Percentiles rank a stretch among this genome's conserved stretches.
These are phyloP conservation scores for Orthonychiurus folsomi DNA, from an alignment of 2,888 invertebrate genomes.

Conservation along the genomic window DNA sequence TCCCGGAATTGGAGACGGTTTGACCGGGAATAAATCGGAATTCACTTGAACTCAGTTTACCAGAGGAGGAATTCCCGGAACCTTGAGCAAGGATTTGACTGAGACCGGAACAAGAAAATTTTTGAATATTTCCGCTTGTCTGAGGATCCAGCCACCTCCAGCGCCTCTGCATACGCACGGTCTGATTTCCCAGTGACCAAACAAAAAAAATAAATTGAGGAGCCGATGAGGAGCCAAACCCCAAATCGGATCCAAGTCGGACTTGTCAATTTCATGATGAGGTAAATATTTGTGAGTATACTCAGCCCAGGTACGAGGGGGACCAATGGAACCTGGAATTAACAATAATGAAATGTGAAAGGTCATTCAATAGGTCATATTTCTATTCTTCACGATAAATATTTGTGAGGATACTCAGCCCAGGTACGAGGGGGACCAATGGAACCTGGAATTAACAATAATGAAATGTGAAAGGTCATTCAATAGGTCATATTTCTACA, in stretches of 20 bases:
- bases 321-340: conserved; percentile 46
- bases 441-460: conserved; percentile 49
- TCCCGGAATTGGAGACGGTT: background rate
- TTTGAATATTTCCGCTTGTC: conserved; percentile 27
- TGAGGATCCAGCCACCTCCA: conserved; percentile 12
- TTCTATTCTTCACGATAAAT: too few relatives aligned
- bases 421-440: conserved; percentile 47
- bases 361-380: too few relatives aligned
- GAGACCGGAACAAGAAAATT: conserved; percentile 26
- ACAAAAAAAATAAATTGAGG: conserved; percentile 32
- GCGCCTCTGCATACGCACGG: conserved; percentile 17
- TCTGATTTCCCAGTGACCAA: conserved; percentile 33
- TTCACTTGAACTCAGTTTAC: background rate
- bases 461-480: too few relatives aligned
- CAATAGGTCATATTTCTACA: too few relatives aligned
- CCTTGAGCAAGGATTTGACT: background rate
- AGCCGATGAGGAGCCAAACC: conserved; percentile 46
- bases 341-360: too few relatives aligned
- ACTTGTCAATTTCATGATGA: conserved; percentile 47
- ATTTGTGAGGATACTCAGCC: conserved; percentile 47
- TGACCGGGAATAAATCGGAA: background rate
- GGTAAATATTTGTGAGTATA: conserved; percentile 47
- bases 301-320: conserved; percentile 47
- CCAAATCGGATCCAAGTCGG: conserved; percentile 49
- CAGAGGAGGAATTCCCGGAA: background rate